Evolutionary conservation across 2,888 invertebrate genomes (phyloP), one percentile per base, ranked within the genome.

Genomic region (Brenthis ino): DNA sequence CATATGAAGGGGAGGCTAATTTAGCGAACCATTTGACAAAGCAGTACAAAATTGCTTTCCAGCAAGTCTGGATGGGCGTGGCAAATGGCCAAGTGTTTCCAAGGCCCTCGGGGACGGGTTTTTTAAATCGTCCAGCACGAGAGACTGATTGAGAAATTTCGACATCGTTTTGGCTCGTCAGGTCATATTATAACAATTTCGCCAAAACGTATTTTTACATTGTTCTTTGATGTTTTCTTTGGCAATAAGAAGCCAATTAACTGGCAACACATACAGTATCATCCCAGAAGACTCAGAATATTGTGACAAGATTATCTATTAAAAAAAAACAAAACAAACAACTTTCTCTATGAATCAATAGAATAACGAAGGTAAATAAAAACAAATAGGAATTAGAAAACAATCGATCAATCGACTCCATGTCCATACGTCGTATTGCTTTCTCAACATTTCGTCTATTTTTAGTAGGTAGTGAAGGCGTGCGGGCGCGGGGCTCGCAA

Each of bases 61-160:
- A 85, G 82, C 77, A 75, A 74, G 80, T 81, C 77, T 82, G 77
- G 74, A 82, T 84, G 88, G 91, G 90, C 87, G 89, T 89, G 91
- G 91, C 89, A 87, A 84, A 77, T 82, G 81, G 83, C 87, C 87
- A 88, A 88, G 81, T 85, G 82, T 82, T 86, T 68, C 78, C 86
- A 90, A 89, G 88, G 87, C 84, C 81, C 82, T 79, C 82, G 75
- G 78, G 82, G 84, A 88, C 88, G 82, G 85, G 87, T 88, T 91
- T 89, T 68, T 88, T 86, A 84, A 85, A 85, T 84, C 83, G 82
- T 85, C 80, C 80, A 80, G 81, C 80, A 82, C 78, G 82, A 85
- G 81, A 83, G 79, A 77, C 82, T 82, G 86, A 85, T 88, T 85
- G 83, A 85, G 77, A 85, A 82, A 84, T 89, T 89, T 87, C 86